phyloP scores from a whole-genome alignment of 2,113 vertebrate genomes.

The Pygoscelis adeliae region DNA sequence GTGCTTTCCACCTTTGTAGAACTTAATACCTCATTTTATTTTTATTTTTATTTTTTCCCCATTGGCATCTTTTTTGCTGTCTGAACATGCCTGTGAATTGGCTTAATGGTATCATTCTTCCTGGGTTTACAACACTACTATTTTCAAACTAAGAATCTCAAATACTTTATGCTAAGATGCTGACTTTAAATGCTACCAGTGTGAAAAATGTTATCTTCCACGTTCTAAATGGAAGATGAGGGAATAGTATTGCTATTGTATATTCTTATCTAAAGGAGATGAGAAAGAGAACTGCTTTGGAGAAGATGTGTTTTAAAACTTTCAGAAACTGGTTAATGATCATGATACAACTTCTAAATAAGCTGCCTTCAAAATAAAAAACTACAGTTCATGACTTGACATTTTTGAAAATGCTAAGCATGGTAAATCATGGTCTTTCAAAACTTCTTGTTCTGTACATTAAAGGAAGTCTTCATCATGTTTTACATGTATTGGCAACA shows the following conservation, averaged over 20 bases:
- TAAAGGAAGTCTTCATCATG: background rate
- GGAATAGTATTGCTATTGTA: background rate
- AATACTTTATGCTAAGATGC: background rate
- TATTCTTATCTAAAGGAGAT: background rate
- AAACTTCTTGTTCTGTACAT: background rate
- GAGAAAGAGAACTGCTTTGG: background rate
- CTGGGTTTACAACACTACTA: background rate
- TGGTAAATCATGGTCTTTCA: background rate
- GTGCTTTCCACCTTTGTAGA: background rate
- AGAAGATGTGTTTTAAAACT: background rate
- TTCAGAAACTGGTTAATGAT: background rate
- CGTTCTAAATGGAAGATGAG: background rate
- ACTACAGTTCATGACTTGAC: background rate
- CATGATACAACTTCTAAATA: background rate
- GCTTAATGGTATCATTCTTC: background rate
- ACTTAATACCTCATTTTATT: background rate
- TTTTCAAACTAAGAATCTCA: background rate
- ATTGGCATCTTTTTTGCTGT: background rate
- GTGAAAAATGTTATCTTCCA: background rate
- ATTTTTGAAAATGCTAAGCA: background rate
- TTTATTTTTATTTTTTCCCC: background rate
- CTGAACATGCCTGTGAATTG: background rate
- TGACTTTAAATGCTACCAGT: background rate
- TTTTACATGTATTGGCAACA: background rate
- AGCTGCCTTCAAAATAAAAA: background rate